These are phyloP conservation scores for Pseudomyrmex dendroicus DNA, from an alignment of 1,140 invertebrate species.

Conservation along the genomic window DNA sequence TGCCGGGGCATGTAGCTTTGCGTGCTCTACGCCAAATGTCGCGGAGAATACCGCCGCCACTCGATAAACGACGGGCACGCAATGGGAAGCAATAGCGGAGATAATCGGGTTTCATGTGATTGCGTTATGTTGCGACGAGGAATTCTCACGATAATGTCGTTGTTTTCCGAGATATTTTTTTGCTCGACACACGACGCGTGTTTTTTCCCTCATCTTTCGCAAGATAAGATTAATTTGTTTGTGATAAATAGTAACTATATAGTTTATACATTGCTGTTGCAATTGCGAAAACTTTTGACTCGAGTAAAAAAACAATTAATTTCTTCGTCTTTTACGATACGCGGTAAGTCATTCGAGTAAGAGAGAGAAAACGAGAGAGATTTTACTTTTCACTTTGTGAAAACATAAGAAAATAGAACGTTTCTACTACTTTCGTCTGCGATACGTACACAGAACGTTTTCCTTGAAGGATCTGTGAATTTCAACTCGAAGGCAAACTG, in stretches of 20 bases:
- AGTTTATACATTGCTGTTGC: too few species aligned
- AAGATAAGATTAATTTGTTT: neutral
- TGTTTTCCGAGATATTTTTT: too few species aligned
- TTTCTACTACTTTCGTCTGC: neutral
- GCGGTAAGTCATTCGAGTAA: neutral
- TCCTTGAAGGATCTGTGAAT: conserved; percentile 14
- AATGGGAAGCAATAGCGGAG: conserved; percentile 6
- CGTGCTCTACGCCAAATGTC: conserved; percentile 48
- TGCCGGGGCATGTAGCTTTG: conserved; percentile 21
- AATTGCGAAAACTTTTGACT: neutral
- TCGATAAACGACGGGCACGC: conserved; percentile 40
- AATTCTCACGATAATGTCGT: neutral
- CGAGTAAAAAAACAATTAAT: neutral
- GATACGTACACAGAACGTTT: neutral
- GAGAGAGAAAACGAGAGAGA: neutral
- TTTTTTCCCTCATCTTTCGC: too few species aligned
- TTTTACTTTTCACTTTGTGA: conserved; percentile 13
- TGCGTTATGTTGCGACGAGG: conserved; percentile 3
- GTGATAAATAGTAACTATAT: too few species aligned
- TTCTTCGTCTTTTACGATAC: neutral
- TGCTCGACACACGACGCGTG: too few species aligned
- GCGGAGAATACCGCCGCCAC: conserved; percentile 28
- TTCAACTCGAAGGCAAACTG: neutral
- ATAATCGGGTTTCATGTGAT: conserved; percentile 40
- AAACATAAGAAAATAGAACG: conserved; percentile 30